Evolutionary conservation across 2,113 vertebrate genomes (phyloP).

Genomic region (Galemys pyrenaicus): DNA sequence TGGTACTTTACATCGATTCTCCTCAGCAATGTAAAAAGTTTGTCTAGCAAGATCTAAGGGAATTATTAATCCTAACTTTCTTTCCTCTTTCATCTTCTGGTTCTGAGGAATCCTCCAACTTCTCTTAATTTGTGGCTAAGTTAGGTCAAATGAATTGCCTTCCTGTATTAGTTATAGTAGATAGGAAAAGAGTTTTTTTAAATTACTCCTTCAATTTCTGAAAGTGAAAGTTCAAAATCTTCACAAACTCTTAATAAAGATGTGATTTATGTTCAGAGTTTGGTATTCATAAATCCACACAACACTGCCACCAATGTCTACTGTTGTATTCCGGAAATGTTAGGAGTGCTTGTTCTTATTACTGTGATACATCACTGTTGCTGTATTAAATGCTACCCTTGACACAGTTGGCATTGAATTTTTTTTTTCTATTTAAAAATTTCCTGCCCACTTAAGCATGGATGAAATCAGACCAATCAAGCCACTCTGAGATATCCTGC

Average conservation of each 20-base stretch:
- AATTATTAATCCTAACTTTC: background rate
- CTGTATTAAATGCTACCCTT: background rate
- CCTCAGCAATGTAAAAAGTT: background rate
- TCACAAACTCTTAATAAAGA: background rate
- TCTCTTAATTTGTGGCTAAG: background rate
- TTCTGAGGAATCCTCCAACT: background rate
- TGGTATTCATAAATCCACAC: background rate
- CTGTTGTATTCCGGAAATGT: background rate
- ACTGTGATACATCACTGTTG: background rate
- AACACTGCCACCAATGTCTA: background rate
- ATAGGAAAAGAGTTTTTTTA: background rate
- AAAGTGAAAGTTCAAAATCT: background rate
- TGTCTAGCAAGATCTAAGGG: background rate
- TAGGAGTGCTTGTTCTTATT: background rate
- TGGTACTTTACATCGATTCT: background rate
- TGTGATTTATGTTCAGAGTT: background rate
- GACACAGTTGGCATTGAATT: background rate
- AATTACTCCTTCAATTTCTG: background rate
- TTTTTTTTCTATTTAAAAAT: background rate
- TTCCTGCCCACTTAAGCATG: background rate
- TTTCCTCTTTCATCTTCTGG: background rate
- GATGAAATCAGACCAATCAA: background rate
- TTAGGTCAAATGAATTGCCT: background rate
- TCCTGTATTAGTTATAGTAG: background rate
- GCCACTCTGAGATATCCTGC: background rate